Evolutionary conservation across 2,113 vertebrate species (phyloP).

Genomic region (Malurus cyaneus): DNA sequence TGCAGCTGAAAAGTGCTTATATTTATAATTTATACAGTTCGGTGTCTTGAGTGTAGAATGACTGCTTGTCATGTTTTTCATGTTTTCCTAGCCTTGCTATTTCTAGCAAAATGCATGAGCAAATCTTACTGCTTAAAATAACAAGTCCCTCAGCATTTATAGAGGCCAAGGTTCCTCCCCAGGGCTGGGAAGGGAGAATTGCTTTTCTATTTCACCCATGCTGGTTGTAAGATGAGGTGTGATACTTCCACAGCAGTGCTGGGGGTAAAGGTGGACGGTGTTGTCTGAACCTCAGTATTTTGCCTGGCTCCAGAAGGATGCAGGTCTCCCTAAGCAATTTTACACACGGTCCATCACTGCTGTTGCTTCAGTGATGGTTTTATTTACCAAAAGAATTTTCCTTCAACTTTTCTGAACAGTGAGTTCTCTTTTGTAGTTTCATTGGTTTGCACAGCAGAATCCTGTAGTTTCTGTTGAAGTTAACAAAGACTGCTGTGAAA

Average conservation of each 20-base stretch:
- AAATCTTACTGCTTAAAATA: not conserved
- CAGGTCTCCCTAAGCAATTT: not conserved
- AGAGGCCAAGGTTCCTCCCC: not conserved
- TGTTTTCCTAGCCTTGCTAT: not conserved
- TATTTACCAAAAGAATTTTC: not conserved
- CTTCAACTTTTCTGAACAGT: not conserved
- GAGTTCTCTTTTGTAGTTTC: not conserved
- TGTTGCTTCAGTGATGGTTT: not conserved
- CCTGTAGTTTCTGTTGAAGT: not conserved
- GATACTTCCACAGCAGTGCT: not conserved
- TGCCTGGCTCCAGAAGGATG: not conserved
- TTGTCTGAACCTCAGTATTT: not conserved
- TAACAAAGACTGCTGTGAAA: not conserved
- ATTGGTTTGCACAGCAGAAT: not conserved
- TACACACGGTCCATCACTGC: not conserved
- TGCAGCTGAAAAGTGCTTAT: not conserved
- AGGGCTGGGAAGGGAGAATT: not conserved
- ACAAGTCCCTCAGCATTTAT: not conserved
- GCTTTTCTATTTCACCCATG: not conserved
- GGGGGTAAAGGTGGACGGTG: not conserved
- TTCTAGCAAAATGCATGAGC: conserved; percentile 3
- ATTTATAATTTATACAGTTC: not conserved
- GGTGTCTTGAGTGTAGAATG: not conserved
- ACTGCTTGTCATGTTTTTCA: not conserved
- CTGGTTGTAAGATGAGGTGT: not conserved